These are phyloP conservation scores for Meteorus cinctellus DNA, from an alignment of 2,888 invertebrate species.

Conservation along the genomic window DNA sequence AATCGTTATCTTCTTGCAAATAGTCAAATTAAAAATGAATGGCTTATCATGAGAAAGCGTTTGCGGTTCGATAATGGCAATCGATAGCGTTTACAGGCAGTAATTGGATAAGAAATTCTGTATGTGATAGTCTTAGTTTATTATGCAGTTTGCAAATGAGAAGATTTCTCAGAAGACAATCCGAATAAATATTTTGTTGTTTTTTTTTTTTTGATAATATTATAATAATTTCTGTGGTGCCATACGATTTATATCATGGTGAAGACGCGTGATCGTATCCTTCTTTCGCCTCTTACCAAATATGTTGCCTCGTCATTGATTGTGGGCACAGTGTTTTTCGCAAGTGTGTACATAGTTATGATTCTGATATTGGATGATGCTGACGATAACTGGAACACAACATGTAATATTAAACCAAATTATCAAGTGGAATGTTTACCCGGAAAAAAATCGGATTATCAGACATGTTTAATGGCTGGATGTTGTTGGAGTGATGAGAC, in stretches of 20 bases:
- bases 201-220: not conserved
- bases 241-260: constrained; percentile 31
- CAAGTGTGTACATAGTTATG: constrained; percentile 48
- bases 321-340: constrained; percentile 46
- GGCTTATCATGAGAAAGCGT: not conserved
- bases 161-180: not conserved
- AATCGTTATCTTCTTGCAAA: not conserved
- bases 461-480: constrained; percentile 71
- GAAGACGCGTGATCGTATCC: constrained; percentile 49
- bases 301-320: constrained; percentile 52
- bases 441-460: constrained; percentile 62
- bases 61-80: not conserved
- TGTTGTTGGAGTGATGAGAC: constrained; percentile 75
- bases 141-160: not conserved
- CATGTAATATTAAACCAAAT: constrained; percentile 54
- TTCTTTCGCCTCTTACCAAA: constrained; percentile 51
- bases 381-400: constrained; percentile 41
- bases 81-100: not conserved
- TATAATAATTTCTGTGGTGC: not conserved
- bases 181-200: not conserved
- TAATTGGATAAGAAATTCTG: not conserved
- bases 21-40: not conserved
- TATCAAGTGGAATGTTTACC: constrained; percentile 57
- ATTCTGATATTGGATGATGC: constrained; percentile 40
- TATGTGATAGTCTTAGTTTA: not conserved